Conservation (phyloP, 2,888 invertebrate species). For the Plebejus anna region DNA sequence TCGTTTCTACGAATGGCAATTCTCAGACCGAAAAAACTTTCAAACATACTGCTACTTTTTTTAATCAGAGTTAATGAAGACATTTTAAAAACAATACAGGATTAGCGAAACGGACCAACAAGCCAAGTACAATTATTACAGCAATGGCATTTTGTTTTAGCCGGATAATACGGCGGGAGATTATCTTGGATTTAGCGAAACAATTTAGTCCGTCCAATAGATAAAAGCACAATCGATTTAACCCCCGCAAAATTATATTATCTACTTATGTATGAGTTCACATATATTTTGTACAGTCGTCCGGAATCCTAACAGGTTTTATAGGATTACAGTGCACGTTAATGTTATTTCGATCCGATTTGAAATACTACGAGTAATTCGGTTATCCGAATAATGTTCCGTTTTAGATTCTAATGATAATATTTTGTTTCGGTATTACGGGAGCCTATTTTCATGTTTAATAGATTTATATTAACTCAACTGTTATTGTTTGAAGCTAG, state of each 20-base stretch:
- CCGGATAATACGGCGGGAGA: slow-evolving; percentile 61
- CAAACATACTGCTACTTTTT: neutral
- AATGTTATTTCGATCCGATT: slow-evolving; percentile 55
- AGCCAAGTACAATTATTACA: slow-evolving; percentile 62
- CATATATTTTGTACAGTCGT: slow-evolving; percentile 42
- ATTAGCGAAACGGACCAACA: slow-evolving; percentile 45
- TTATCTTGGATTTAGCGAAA: slow-evolving; percentile 64
- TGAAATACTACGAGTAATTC: slow-evolving; percentile 47
- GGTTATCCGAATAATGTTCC: slow-evolving; percentile 43
- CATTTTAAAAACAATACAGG: slow-evolving; percentile 32
- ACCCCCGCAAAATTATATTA: slow-evolving; percentile 47
- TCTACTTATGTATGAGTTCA: slow-evolving; percentile 41
- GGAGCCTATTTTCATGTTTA: slow-evolving; percentile 38
- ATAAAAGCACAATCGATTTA: slow-evolving; percentile 61
- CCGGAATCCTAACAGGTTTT: slow-evolving; percentile 52
- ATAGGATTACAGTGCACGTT: slow-evolving; percentile 58
- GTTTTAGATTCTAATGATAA: slow-evolving; percentile 44
- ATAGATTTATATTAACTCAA: slow-evolving; percentile 38
- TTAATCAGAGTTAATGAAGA: neutral
- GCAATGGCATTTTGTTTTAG: slow-evolving; percentile 64
- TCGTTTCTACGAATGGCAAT: too few relatives aligned
- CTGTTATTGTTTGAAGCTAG: slow-evolving; percentile 32
- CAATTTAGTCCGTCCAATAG: slow-evolving; percentile 56
- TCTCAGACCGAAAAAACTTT: too few relatives aligned
- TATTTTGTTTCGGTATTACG: slow-evolving; percentile 42